These are phyloP conservation scores for Cheumatopsyche charites DNA, from an alignment of 1,140 invertebrate species.

Conservation along the genomic window DNA sequence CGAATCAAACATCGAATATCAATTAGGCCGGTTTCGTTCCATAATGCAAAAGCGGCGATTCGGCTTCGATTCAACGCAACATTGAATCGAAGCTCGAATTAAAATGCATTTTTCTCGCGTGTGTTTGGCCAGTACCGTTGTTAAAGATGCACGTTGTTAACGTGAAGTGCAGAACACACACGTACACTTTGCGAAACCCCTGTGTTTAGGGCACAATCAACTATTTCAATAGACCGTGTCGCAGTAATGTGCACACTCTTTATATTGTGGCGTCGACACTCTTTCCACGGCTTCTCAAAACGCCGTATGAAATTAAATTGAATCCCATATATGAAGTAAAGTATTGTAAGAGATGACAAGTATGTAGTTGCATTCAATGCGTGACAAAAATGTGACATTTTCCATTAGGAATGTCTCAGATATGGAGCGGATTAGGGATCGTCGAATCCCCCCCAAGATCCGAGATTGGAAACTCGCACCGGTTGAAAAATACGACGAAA, in stretches of 20 bases:
- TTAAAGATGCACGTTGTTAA: constrained; percentile 21
- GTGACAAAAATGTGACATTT: no score
- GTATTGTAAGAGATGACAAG: background rate
- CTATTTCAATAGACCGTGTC: constrained; percentile 41
- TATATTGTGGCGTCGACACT: background rate
- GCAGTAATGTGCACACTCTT: constrained; percentile 4
- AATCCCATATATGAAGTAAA: background rate
- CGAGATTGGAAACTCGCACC: background rate
- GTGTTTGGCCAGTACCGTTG: constrained; percentile 2
- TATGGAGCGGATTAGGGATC: background rate
- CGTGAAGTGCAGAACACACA: constrained; percentile 6
- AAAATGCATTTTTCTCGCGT: background rate
- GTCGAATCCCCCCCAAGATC: background rate
- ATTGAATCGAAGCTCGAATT: no score
- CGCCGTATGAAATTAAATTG: background rate
- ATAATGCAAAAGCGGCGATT: no score
- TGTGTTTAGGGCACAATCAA: constrained; percentile 34
- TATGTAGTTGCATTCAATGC: background rate
- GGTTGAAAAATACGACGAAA: no score
- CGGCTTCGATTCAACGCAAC: no score
- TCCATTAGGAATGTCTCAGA: background rate
- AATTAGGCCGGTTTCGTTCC: background rate
- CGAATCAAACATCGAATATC: background rate
- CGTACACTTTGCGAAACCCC: background rate
- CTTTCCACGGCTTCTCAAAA: constrained; percentile 19